A percentile compares a stretch with the other conserved stretches of the same genome.
phyloP scores from a whole-genome alignment of 2,888 invertebrate species.

The Drosophila pegasa region DNA sequence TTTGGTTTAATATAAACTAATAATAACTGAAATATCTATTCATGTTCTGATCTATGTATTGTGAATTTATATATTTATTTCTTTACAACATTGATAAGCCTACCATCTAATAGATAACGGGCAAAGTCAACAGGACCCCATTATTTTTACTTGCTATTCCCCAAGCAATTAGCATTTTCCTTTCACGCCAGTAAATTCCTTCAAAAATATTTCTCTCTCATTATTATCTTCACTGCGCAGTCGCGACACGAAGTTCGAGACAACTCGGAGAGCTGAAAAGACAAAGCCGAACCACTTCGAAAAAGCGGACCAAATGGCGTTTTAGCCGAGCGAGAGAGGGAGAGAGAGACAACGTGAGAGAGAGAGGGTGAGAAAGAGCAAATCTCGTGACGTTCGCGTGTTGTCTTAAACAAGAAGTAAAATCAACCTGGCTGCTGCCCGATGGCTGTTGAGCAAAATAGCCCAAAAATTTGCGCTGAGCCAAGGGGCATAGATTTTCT shows the following conservation, averaged over 20 bases:
- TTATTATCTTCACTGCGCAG: conserved; percentile 34
- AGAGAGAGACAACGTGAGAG: not conserved
- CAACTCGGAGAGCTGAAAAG: conserved; percentile 1
- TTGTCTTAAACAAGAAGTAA: conserved; percentile 41
- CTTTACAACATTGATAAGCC: not conserved
- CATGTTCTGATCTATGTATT: too few relatives aligned
- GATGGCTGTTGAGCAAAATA: conserved; percentile 38
- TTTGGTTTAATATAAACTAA: too few relatives aligned
- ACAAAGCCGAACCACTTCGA: conserved; percentile 50
- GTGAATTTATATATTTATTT: not conserved
- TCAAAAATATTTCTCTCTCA: not conserved
- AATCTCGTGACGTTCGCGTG: conserved; percentile 20
- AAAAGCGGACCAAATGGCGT: conserved; percentile 57
- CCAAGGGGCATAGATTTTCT: conserved; percentile 44
- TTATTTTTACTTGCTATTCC: conserved; percentile 5
- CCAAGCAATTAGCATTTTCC: not conserved
- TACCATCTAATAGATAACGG: not conserved
- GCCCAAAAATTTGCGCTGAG: conserved; percentile 25
- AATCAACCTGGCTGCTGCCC: conserved; percentile 39
- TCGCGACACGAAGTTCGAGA: not conserved
- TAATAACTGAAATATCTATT: too few relatives aligned
- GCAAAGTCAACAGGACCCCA: not conserved
- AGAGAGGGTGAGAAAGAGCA: not conserved
- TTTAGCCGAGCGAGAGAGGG: conserved; percentile 3
- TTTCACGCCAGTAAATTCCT: not conserved